Evolutionary conservation across 2,113 vertebrate genomes (phyloP).

Genomic region (Nymphicus hollandicus): DNA sequence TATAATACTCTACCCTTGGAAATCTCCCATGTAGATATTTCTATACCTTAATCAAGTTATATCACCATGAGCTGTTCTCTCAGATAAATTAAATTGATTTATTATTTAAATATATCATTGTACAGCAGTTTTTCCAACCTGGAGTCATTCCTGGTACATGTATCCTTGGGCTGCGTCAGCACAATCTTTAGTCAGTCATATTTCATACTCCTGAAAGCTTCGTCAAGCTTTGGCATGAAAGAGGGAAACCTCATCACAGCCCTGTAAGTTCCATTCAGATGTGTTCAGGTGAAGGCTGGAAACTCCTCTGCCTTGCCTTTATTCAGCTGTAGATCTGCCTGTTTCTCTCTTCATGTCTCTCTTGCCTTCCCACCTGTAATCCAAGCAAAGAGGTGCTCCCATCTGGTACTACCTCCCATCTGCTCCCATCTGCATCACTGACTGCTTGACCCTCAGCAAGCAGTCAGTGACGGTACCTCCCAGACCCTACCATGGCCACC

Average conservation of each 20-base stretch:
- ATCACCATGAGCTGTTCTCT: not conserved
- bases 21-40: not conserved
- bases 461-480: not conserved
- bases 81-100: not conserved
- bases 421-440: no score
- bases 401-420: not conserved
- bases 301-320: not conserved
- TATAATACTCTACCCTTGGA: not conserved
- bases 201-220: not conserved
- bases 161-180: not conserved
- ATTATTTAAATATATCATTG: not conserved
- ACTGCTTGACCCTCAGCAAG: not conserved
- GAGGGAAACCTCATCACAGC: not conserved
- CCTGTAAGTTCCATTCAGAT: accelerated
- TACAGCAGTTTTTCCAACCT: not conserved
- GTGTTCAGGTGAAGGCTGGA: not conserved
- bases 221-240: not conserved
- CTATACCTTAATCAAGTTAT: not conserved
- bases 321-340: not conserved
- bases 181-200: not conserved
- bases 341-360: not conserved
- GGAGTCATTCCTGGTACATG: not conserved
- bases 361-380: not conserved
- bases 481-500: not conserved
- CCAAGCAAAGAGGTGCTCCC: not conserved